Evolutionary conservation across 1,140 invertebrate genomes (phyloP).

Genomic region (Cheumatopsyche charites): DNA sequence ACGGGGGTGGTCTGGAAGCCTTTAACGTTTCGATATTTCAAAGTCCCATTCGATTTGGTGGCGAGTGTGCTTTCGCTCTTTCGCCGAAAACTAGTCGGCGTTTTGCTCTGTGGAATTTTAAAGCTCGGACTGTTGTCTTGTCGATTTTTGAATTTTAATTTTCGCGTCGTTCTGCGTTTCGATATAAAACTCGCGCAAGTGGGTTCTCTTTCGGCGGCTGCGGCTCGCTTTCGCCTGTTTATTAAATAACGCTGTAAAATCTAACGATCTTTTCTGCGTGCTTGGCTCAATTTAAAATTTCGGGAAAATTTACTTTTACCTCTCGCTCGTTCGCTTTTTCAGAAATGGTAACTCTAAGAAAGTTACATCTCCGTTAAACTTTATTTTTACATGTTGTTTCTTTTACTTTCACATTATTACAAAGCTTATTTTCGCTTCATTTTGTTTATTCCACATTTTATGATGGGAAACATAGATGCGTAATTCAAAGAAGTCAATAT

Average conservation of each 20-base stretch:
- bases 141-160: neutral
- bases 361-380: too few species aligned
- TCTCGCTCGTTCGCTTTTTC: neutral
- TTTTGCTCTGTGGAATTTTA: neutral
- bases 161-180: neutral
- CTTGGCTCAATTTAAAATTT: constrained; percentile 30
- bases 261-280: constrained; percentile 25
- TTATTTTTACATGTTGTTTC: too few species aligned
- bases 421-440: too few species aligned
- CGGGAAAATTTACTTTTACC: constrained; percentile 14
- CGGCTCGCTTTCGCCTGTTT: constrained; percentile 9
- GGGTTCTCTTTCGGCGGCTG: constrained; percentile 17
- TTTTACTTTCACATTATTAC: too few species aligned
- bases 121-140: neutral
- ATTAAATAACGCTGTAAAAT: constrained; percentile 37
- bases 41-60: constrained; percentile 48
- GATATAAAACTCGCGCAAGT: neutral
- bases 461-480: too few species aligned
- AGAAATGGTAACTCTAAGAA: too few species aligned
- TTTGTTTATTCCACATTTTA: too few species aligned
- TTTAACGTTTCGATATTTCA: constrained; percentile 48
- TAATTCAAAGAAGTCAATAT: too few species aligned
- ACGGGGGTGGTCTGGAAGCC: constrained; percentile 23
- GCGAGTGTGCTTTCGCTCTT: constrained; percentile 39
- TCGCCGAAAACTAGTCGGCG: constrained; percentile 10